Base-by-base conservation (phyloP, 2,888 invertebrate genomes). In the Watsonalla binaria region DNA sequence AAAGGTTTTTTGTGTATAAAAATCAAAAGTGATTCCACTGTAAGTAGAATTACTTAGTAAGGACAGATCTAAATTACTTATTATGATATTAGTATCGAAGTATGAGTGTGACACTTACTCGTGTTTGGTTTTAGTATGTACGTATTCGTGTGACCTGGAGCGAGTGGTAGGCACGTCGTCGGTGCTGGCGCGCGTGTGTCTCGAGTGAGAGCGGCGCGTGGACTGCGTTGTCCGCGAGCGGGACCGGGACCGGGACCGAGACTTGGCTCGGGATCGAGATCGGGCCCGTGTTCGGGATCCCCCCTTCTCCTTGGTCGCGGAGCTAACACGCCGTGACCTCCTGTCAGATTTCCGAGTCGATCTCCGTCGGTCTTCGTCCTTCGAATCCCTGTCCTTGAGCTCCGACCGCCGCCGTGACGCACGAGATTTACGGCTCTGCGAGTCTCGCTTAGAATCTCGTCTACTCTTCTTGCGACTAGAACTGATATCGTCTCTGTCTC, bases 121-220 rank as follows among this genome's bases (percentile, higher is more conserved):
- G 68, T 84, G 82, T 70, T 89, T 90, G 61, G 56, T 81, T 66
- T 87, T 87, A 56, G 61, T 77, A 55, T 70, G 76, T 51, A 64
- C 62, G 57, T 74, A 75, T 46, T 89, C 90, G 68, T 90, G 90
- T 57, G 90, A 90, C 68, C 78, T 76, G 11, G 90, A 90, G 35
- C 90, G 80, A 45, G 74, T 78, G 61, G 79, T 80, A 11, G 65
- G 59, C 55, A 78, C 82, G 1, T 84, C 86, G 2, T 84, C 86
- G 5, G 68, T 68, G 51, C 76, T 80, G 9, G 60, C 56, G 6
- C 37, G 49, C 8, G 69, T 64, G 33, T 71, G 80, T 54, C 80
- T 81, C 1, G 78, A 76, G 5, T 66, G 74, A 0, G 77, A 74
- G 9, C 72, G 57, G 46, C 69, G 61, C 0, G 78, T 76, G 4